Percentiles rank a stretch among this genome's conserved stretches.
phyloP scores from a whole-genome alignment of 2,797 vertebrate species.

The Gadopsis bispinosus region DNA sequence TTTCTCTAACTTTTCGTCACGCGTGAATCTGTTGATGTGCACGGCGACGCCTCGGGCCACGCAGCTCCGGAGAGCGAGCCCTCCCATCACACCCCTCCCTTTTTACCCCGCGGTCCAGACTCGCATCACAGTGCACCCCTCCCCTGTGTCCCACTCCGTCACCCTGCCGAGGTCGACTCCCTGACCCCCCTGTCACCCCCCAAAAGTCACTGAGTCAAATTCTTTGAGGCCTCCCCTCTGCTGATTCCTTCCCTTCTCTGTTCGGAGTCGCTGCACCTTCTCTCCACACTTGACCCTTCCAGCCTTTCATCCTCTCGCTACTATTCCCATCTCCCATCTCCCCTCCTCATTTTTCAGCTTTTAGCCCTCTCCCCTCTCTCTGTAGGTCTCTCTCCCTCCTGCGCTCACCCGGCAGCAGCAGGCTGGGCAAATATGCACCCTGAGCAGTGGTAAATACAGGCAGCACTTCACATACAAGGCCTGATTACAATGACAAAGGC shows the following conservation, averaged over 20 bases:
- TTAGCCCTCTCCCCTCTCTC: background rate
- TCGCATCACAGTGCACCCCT: conserved; percentile 18
- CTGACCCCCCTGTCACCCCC: conserved; percentile 50
- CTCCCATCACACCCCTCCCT: conserved; percentile 22
- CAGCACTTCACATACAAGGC: conserved; percentile 86
- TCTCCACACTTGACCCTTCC: conserved; percentile 36
- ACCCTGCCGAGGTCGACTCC: conserved; percentile 13
- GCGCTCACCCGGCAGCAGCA: conserved; percentile 66
- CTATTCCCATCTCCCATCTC: conserved; percentile 8
- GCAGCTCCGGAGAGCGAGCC: conserved; percentile 30
- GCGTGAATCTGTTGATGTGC: conserved; percentile 15
- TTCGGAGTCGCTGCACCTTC: conserved; percentile 18
- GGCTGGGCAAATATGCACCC: conserved; percentile 84
- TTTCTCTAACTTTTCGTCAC: conserved; percentile 3
- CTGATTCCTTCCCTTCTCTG: conserved; percentile 39
- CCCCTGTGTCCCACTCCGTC: conserved; percentile 3
- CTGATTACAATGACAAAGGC: conserved; percentile 95
- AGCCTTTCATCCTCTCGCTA: conserved; percentile 12
- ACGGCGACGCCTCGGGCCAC: conserved; percentile 22
- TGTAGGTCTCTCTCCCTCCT: conserved; percentile 29
- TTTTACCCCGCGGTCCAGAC: conserved; percentile 37
- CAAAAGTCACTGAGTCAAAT: conserved; percentile 61
- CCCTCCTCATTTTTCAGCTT: background rate
- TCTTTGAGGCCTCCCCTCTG: conserved; percentile 41
- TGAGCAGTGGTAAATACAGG: conserved; percentile 86